Base-by-base conservation (phyloP, 2,113 vertebrate genomes). In the Centrocercus urophasianus region DNA sequence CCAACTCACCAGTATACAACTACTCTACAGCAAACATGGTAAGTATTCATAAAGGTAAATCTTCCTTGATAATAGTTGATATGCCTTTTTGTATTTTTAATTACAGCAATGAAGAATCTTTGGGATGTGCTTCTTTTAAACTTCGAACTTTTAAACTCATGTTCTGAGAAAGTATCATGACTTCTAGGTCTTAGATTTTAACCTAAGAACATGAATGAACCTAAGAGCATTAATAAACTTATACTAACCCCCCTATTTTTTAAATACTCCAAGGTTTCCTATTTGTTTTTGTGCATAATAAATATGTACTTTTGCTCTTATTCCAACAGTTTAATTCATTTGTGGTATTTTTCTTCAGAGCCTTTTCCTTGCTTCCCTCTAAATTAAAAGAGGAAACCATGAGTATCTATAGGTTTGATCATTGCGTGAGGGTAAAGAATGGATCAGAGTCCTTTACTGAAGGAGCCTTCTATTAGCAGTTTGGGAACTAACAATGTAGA, bases 1-100 rank as follows among this genome's bases (percentile, higher is more conserved):
- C 71, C 98, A 99, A 14, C 99, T 99, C 42, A 99, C 97, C 94
- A 99, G 98, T 91, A 98, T 99, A 95, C 99, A 99, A 94, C 98
- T 99, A 61, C 97, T 99, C 34, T 99, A 98, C 66, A 99, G 98
- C 94, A 98, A 98, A 97, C 97, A 97, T 92, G 97, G 99, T 99
- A 94, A 97, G 98, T 98, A 74, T 72, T 84, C 12, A 43, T 82
- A 57, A 47, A 87, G 65, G 28, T 18, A 16, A 16, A 36, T 87
- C 36, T 74, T 77, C 60, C n/a, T 70, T 78, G 78, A 6, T 18
- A 5, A 2, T 54, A 5, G 25, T n/a, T 56, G 5, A 14, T 86
- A 7, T 72, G 25, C 32, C 38, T 74, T 27, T 27, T 82, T 61
- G 5, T 28, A 20, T 77, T 92, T 93, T 72, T 75, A 42, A 54